Conservation (phyloP, 23 tunicate species). For the Halocynthia aurantium region DNA sequence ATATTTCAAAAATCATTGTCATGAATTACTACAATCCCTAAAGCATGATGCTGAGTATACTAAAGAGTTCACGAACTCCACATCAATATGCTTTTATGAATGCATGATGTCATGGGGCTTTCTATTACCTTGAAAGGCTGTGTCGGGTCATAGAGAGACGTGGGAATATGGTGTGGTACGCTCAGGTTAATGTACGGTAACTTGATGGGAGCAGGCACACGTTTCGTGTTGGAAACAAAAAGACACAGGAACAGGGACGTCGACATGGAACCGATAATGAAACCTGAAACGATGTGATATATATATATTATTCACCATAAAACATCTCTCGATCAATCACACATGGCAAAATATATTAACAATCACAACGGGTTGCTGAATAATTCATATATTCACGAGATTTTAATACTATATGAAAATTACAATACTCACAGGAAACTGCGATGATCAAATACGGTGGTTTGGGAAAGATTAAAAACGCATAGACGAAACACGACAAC, state of each 20-base stretch:
- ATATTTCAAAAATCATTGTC: no score
- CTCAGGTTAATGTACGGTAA: constrained; percentile 11
- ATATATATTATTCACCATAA: not conserved
- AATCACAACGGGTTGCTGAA: not conserved
- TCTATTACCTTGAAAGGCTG: constrained; percentile 39
- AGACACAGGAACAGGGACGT: constrained; percentile 41
- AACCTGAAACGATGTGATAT: constrained; percentile 30
- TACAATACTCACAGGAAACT: constrained; percentile 15
- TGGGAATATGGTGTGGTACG: constrained; percentile 27
- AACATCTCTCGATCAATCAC: not conserved
- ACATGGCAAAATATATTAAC: no score
- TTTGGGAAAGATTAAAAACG: not conserved
- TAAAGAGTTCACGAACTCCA: not conserved
- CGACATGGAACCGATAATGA: constrained; percentile 36
- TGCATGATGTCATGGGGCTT: not conserved
- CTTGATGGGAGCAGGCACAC: constrained; percentile 21
- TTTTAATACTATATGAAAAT: no score
- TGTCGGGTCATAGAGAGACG: constrained; percentile 33
- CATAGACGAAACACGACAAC: no score
- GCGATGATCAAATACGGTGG: constrained; percentile 13
- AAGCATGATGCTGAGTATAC: no score
- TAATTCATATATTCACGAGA: not conserved
- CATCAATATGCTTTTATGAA: no score
- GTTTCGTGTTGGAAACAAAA: constrained; percentile 33
- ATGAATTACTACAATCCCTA: no score